phyloP scores from a whole-genome alignment of 2,888 invertebrate species.

The Idaea aversata region DNA sequence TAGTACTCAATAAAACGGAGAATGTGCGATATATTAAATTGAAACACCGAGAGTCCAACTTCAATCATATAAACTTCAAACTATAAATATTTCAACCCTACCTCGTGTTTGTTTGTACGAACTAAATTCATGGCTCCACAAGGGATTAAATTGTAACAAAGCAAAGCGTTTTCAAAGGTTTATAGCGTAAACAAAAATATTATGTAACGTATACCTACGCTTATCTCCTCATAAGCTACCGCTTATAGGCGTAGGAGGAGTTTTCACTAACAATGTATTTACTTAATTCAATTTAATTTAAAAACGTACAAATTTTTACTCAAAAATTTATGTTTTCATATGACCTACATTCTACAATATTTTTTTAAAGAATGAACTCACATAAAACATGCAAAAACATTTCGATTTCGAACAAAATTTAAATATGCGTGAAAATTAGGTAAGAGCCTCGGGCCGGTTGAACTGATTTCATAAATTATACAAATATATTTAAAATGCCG shows the following conservation, averaged over 20 bases:
- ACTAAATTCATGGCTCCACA: not conserved
- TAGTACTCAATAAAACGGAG: not conserved
- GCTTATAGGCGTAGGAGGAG: not conserved
- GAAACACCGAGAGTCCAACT: not conserved
- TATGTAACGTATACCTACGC: not conserved
- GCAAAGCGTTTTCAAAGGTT: not conserved
- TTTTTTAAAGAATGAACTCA: not conserved
- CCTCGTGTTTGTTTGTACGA: constrained; percentile 5
- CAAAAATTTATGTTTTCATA: too few species aligned
- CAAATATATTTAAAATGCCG: not conserved
- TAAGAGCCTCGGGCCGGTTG: not conserved
- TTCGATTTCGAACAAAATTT: not conserved
- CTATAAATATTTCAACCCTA: constrained; percentile 18
- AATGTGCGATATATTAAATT: not conserved
- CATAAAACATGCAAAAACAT: not conserved
- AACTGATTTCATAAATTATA: not conserved
- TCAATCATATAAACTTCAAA: constrained; percentile 10
- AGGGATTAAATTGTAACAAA: not conserved
- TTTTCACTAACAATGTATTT: not conserved
- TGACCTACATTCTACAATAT: too few species aligned
- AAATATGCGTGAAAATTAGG: not conserved
- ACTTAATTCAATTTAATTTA: too few species aligned
- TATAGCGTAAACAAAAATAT: constrained; percentile 1
- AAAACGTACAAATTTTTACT: too few species aligned
- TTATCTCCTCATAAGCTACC: not conserved